Evolutionary conservation across 2,888 invertebrate genomes (phyloP), one percentile per base, ranked within the genome.

Genomic region (Boloria selene): DNA sequence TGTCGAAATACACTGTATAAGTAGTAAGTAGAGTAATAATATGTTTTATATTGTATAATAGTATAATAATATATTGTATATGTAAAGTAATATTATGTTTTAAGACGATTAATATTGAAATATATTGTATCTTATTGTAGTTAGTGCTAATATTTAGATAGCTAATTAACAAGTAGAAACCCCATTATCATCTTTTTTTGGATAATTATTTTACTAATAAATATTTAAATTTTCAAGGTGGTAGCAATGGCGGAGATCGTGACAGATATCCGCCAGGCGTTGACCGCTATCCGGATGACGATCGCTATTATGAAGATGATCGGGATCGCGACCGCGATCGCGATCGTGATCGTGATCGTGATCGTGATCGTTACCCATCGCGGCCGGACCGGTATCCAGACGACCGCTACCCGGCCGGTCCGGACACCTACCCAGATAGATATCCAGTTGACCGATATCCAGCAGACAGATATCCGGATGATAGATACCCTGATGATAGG

Each of bases 261-360:
- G 86, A 79, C 77, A 79, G 84, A 74, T 93, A 93, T 78, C 93
- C 93, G 22, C 80, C 81, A 16, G 89, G 88, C 74, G 87, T 83
- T 68, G 90, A 91, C 75, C 88, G 91, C 77, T 90, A 91, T 74
- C 90, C 91, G 54, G 86, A 89, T 72, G 88, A 91, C 70, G 93
- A 93, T 74, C 90, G 93, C 68, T 93, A 93, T 79, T 87, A 93
- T 31, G 77, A 88, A 73, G 91, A 91, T 73, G 92, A 92, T 77
- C 59, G 59, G 7, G 31, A 38, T 38, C 31, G 31, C 7, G 31
- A 31, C 5, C 47, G 54, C 5, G 59, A 59, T 16, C 88, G 90
- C 70, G 22, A 22, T 22, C 59, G 59, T 49, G 59, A 59, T 26
- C 58, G 52, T 38, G 31, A 38, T 38, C 31, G 31, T 31, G 31